Evolutionary conservation across 30 jellyfish, hydroid and myxozoan genomes (phyloP).

Genomic region (Chrysaora quinquecirrha): DNA sequence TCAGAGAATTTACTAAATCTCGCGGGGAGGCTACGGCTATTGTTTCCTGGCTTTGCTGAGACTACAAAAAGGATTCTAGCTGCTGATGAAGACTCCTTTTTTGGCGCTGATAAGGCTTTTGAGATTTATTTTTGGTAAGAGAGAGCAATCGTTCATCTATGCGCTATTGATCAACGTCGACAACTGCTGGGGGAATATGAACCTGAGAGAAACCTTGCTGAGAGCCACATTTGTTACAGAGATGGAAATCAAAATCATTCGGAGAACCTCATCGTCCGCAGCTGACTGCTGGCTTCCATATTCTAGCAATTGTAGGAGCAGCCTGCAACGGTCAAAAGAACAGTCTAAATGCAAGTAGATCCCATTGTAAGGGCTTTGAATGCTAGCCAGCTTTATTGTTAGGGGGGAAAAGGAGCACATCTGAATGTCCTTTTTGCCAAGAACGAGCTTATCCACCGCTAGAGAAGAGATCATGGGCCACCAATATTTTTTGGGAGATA

Average conservation of each 20-base stretch:
- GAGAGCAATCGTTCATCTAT: background rate
- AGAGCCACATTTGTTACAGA: background rate
- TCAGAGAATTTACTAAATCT: background rate
- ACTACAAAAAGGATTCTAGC: background rate
- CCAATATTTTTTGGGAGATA: constrained; percentile 15
- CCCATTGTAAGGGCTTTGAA: too few species aligned
- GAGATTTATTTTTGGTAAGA: background rate
- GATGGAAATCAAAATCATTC: background rate
- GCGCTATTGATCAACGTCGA: background rate
- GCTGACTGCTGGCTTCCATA: constrained; percentile 1
- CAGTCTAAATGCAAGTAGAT: too few species aligned
- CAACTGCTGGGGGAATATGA: background rate
- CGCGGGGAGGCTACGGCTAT: background rate
- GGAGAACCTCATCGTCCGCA: constrained; percentile 1
- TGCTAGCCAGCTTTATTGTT: too few species aligned
- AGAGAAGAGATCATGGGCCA: background rate
- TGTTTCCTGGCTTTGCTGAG: too few species aligned
- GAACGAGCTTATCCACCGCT: too few species aligned
- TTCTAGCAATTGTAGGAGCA: background rate
- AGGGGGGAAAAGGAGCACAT: too few species aligned
- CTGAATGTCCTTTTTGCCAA: constrained; percentile 1
- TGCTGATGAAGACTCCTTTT: background rate
- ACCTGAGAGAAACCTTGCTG: background rate
- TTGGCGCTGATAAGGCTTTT: too few species aligned
- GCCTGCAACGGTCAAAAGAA: too few species aligned